A percentile compares a stretch with the other conserved stretches of the same genome.
phyloP scores from a whole-genome alignment of 2,797 vertebrate genomes.

The Siniperca scherzeri region DNA sequence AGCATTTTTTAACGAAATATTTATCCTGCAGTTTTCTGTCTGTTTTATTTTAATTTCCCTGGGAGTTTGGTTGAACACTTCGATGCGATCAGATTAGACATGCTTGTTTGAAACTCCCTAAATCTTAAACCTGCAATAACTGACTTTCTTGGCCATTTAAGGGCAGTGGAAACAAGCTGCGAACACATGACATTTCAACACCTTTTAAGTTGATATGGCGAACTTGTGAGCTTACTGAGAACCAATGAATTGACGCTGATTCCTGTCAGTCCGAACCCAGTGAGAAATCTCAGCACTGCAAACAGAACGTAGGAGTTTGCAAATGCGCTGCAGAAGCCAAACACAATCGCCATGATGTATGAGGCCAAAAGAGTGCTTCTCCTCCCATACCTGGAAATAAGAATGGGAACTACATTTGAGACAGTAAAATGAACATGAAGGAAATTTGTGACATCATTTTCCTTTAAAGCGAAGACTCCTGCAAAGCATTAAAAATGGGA shows the following conservation, averaged over 20 bases:
- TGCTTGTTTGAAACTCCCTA: neutral
- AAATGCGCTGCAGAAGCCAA: slow-evolving; percentile 74
- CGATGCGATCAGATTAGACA: neutral
- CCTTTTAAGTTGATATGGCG: fast-evolving
- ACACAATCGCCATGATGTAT: slow-evolving; percentile 65
- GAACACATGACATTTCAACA: neutral
- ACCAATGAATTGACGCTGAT: slow-evolving; percentile 72
- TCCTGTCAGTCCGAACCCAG: slow-evolving; percentile 79
- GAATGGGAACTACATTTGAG: neutral
- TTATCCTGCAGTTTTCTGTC: neutral
- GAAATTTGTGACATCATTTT: neutral
- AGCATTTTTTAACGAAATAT: neutral
- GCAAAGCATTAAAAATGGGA: neutral
- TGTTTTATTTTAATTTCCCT: neutral
- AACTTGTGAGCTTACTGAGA: slow-evolving; percentile 70
- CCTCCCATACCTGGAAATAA: slow-evolving; percentile 79
- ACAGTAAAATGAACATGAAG: neutral
- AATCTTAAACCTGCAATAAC: neutral
- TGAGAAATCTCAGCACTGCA: slow-evolving; percentile 77
- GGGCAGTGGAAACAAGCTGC: neutral
- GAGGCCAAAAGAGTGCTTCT: slow-evolving; percentile 76
- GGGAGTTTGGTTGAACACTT: neutral
- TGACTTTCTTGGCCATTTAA: neutral
- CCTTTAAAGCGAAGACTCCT: neutral
- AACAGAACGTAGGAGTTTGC: slow-evolving; percentile 78